Evolutionary conservation across 2,888 invertebrate species (phyloP).

Genomic region (Elegia similella): DNA sequence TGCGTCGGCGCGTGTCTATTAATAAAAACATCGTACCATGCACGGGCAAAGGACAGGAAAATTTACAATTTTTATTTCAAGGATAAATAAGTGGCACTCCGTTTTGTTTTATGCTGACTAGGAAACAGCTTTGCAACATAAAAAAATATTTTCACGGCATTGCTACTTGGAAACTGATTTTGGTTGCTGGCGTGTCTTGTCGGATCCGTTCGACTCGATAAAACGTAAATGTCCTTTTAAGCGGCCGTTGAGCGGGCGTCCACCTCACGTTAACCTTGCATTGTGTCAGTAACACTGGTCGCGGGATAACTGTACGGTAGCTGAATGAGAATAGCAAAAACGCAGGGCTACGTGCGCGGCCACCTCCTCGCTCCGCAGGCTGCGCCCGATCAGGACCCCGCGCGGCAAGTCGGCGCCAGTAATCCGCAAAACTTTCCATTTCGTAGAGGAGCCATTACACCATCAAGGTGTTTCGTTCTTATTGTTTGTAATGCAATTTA

Average conservation of each 20-base stretch:
- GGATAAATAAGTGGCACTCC: conserved; percentile 35
- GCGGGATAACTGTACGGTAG: conserved; percentile 67
- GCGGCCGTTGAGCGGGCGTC: conserved; percentile 60
- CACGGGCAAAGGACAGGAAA: conserved; percentile 32
- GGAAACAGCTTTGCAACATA: conserved; percentile 41
- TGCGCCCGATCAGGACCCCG: conserved; percentile 10
- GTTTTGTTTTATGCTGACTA: conserved; percentile 42
- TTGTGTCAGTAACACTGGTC: conserved; percentile 72
- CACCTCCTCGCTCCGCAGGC: neutral
- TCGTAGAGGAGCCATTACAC: neutral
- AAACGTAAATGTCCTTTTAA: conserved; percentile 59
- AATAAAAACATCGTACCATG: conserved; percentile 14
- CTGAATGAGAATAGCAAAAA: conserved; percentile 66
- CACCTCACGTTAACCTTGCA: conserved; percentile 71
- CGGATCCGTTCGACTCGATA: conserved; percentile 48
- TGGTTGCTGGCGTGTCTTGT: conserved; percentile 41
- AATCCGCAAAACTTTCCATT: conserved; percentile 7
- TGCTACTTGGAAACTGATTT: conserved; percentile 45
- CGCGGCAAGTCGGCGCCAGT: neutral
- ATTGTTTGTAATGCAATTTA: neutral
- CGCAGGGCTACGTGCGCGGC: conserved; percentile 30
- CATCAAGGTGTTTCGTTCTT: conserved; percentile 2
- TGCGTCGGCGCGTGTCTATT: conserved; percentile 17
- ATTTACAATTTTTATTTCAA: conserved; percentile 36
- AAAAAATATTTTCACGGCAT: conserved; percentile 33